A percentile compares a stretch with the other conserved stretches of the same genome.
phyloP scores from a whole-genome alignment of 2,888 invertebrate species.

The Miltochrista miniata region DNA sequence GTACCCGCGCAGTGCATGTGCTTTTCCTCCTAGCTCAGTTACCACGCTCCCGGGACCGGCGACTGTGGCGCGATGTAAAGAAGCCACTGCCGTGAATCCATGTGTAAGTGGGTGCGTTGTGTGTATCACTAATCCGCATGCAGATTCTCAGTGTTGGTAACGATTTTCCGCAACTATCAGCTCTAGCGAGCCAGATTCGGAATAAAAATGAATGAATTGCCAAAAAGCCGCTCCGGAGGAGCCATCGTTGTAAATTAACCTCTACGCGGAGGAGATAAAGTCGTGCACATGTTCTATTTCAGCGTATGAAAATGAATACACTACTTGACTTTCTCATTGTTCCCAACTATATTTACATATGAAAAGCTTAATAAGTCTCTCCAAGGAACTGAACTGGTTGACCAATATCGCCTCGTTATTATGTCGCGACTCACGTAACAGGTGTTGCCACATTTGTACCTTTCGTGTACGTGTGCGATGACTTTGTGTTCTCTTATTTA shows the following conservation, averaged over 20 bases:
- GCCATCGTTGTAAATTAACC: conserved; percentile 66
- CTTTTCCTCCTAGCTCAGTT: conserved; percentile 82
- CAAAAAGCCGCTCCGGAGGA: conserved; percentile 48
- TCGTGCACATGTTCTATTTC: conserved; percentile 72
- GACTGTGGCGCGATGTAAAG: conserved; percentile 84
- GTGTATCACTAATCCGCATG: conserved; percentile 62
- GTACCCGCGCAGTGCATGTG: conserved; percentile 82
- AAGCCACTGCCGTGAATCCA: conserved; percentile 75
- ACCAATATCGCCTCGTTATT: conserved; percentile 20
- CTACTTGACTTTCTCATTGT: conserved; percentile 47
- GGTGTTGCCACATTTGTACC: conserved; percentile 58
- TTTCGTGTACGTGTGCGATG: conserved; percentile 38
- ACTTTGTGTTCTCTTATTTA: conserved; percentile 47
- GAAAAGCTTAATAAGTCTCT: conserved; percentile 26
- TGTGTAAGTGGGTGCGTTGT: conserved; percentile 80
- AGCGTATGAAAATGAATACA: conserved; percentile 54
- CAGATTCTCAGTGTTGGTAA: conserved; percentile 60
- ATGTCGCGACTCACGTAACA: conserved; percentile 59
- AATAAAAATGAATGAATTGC: conserved; percentile 71
- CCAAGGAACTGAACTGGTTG: conserved; percentile 13
- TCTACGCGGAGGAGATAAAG: conserved; percentile 61
- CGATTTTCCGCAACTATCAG: conserved; percentile 63
- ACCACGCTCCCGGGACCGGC: conserved; percentile 87
- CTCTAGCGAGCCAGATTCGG: conserved; percentile 54
- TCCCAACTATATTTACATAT: conserved; percentile 43